Evolutionary conservation across 2,797 vertebrate genomes (phyloP), one percentile per base, ranked within the genome.

Genomic region (Choloepus didactylus): DNA sequence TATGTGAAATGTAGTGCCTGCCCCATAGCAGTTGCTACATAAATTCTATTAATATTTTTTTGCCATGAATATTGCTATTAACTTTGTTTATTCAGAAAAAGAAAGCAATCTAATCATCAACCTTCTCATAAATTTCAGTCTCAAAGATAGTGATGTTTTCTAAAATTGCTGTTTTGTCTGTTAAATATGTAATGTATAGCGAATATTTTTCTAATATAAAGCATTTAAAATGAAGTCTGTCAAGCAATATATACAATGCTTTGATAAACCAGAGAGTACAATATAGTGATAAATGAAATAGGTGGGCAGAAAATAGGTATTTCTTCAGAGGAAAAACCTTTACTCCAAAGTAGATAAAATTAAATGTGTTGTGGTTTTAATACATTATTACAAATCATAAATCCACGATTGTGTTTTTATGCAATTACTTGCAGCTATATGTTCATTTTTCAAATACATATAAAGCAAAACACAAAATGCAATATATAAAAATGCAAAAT

Each of bases 121-220:
- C 35, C 0, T 79, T 95, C 31, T 72, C 76, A 64, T 1, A 80
- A 66, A 79, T 90, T 96, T 62, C 92, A 95, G 85, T 72, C 87
- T 94, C 54, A 83, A 2, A 79, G 73, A 46, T 29, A 94, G 16
- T 38, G 49, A 49, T 2, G 73, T 88, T 97, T 95, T 96, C 51
- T 62, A 87, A 81, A 49, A 62, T 60, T n/a, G 19, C 21, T 41
- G 1, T 60, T 73, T 87, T 73, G 16, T 69, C 38, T 91, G 3
- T 81, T 91, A 76, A 75, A 51, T 91, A 60, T 59, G n/a, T 79
- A 91, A 16, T 72, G 38, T 60, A 35, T 8, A 46, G 5, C 25
- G 6, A 76, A 27, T 49, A 93, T 81, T 93, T 88, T n/a, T 60
- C 77, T 70, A 5, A 56, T 79, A 87, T 1, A 83, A 95, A 76